phyloP scores from a whole-genome alignment of 2,888 invertebrate genomes.

The Cheilosia impressa region DNA sequence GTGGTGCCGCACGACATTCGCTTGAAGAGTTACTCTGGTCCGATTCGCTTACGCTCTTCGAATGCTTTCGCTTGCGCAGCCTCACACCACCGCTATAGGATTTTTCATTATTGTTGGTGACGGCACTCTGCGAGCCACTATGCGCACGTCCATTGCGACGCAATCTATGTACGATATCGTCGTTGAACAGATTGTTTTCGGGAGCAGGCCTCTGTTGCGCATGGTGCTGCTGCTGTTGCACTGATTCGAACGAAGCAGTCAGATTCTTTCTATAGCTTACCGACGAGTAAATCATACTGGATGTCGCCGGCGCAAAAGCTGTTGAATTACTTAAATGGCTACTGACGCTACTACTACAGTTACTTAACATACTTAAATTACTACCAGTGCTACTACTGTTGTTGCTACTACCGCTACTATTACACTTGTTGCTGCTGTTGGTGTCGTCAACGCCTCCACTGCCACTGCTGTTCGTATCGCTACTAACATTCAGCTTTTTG shows the following conservation, averaged over 20 bases:
- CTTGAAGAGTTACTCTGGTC: conserved; percentile 60
- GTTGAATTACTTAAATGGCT: conserved; percentile 75
- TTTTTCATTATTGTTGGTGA: conserved; percentile 36
- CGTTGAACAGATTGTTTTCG: conserved; percentile 17
- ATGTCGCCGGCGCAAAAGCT: conserved; percentile 26
- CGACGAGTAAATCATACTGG: conserved; percentile 69
- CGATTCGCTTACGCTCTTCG: conserved; percentile 69
- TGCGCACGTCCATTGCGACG: conserved; percentile 58
- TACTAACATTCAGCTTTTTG: conserved; percentile 42
- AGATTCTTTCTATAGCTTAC: conserved; percentile 82
- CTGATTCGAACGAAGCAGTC: conserved; percentile 80
- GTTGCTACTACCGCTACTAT: conserved; percentile 76
- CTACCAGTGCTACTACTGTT: conserved; percentile 76
- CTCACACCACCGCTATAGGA: background rate
- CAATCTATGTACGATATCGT: conserved; percentile 48
- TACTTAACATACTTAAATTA: conserved; percentile 78
- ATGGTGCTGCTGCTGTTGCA: conserved; percentile 53
- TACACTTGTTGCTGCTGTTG: conserved; percentile 71
- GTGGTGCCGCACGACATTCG: conserved; percentile 40
- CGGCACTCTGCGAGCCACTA: conserved; percentile 28
- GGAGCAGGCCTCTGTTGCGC: conserved; percentile 69
- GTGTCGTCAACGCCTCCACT: conserved; percentile 65
- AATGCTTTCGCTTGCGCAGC: conserved; percentile 63
- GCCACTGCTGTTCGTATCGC: conserved; percentile 55
- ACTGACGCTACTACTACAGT: conserved; percentile 76